Evolutionary conservation across 2,888 invertebrate genomes (phyloP), one percentile per base, ranked within the genome.

Genomic region (Diloba caeruleocephala): DNA sequence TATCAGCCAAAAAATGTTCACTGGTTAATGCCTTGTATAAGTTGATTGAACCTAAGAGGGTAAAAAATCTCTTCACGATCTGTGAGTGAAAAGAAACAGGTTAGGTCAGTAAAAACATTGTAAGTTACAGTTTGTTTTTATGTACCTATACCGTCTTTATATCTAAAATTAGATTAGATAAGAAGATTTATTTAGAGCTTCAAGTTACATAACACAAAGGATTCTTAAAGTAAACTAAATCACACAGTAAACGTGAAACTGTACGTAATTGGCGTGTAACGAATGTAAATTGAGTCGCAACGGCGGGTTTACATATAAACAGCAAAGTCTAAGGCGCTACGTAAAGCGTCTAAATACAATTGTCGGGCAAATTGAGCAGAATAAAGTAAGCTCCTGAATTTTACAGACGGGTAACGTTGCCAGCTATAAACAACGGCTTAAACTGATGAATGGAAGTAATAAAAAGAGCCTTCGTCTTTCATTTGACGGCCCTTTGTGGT

Each of bases 401-500:
- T 45, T 26, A 51, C 31, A 37, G 33, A 37, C 21, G 29, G 36
- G 19, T 34, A 15, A 32, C 42, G 19, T 36, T 54, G 44, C 62
- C 38, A 26, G 17, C 44, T 15, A 70, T 77, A 71, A 66, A 69
- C 60, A 69, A 71, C 64, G 63, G 58, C 63, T 59, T 56, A 49
- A 68, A 66, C 64, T 78, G 71, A 80, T 75, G 71, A 78, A 80
- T 76, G 74, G 56, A 41, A 52, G 71, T 57, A 78, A 78, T 80
- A 77, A 79, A 21, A 77, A 65, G 60, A 59, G 64, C 69, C 66
- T 50, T 63, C 70, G 59, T 73, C 74, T 72, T 76, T 74, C 65
- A 71, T 79, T 78, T 46, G 52, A 63, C 55, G 51, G 61, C 60
- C 60, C 54, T 71, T 74, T 73, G 74, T 67, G 70, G 71, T 41